These are phyloP conservation scores for Oxygymnocypris stewartii DNA, from an alignment of 2,113 vertebrate genomes.

Conservation along the genomic window DNA sequence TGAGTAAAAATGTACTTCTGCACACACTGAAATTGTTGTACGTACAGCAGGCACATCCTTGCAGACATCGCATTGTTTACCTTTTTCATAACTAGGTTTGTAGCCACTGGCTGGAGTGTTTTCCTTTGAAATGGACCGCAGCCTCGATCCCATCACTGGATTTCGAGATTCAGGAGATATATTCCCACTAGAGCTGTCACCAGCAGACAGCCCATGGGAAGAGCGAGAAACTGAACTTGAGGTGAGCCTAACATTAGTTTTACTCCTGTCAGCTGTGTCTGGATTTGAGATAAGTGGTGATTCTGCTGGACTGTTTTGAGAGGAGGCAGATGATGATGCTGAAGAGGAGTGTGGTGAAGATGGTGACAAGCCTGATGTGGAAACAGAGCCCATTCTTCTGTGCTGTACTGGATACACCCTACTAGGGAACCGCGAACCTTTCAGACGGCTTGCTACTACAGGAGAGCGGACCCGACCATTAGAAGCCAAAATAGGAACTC, in stretches of 20 bases:
- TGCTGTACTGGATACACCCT: conserved; percentile 70
- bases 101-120: conserved; percentile 62
- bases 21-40: conserved; percentile 38
- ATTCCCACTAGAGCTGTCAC: conserved; percentile 37
- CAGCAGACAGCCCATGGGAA: conserved; percentile 53
- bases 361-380: conserved; percentile 57
- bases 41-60: neutral
- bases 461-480: conserved; percentile 68
- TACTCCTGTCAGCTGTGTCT: conserved; percentile 49
- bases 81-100: conserved; percentile 70
- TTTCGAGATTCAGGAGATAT: conserved; percentile 47
- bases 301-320: conserved; percentile 63
- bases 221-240: conserved; percentile 48
- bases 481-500: conserved; percentile 52
- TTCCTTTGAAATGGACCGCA: conserved; percentile 60
- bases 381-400: conserved; percentile 61
- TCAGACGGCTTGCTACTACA: conserved; percentile 60
- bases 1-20: neutral
- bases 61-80: conserved; percentile 54
- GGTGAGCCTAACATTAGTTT: conserved; percentile 50
- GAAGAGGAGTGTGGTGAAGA: conserved; percentile 65
- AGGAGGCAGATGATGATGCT: conserved; percentile 59
- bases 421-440: conserved; percentile 63
- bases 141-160: conserved; percentile 61
- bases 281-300: conserved; percentile 62